phyloP scores from a whole-genome alignment of 2,797 vertebrate species.

The Agapornis canus region DNA sequence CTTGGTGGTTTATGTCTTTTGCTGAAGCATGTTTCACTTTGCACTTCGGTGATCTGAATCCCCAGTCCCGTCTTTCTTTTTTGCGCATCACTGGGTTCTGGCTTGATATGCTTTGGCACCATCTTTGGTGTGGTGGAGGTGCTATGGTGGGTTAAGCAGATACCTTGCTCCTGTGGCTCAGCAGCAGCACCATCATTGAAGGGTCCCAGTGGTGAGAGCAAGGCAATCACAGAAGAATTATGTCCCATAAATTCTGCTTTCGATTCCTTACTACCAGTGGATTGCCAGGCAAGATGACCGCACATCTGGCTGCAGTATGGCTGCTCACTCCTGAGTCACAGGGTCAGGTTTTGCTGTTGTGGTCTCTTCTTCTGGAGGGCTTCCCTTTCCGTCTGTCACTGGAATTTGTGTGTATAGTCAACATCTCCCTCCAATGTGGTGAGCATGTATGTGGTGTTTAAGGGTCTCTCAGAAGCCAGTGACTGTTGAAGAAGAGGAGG shows the following conservation, averaged over 20 bases:
- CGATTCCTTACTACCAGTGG: background rate
- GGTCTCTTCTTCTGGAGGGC: background rate
- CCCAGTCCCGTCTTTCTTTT: background rate
- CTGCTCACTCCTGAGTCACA: background rate
- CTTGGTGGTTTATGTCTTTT: background rate
- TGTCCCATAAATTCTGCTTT: background rate
- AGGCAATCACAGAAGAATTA: background rate
- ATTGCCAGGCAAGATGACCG: background rate
- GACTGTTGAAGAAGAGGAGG: background rate
- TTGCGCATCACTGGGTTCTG: background rate
- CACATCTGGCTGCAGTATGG: background rate
- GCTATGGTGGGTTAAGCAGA: background rate
- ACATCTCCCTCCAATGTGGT: background rate
- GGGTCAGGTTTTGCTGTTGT: background rate
- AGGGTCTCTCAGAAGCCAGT: background rate
- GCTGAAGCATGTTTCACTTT: background rate
- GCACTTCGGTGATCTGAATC: background rate
- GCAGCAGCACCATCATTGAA: background rate
- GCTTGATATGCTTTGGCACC: background rate
- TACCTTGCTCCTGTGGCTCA: background rate
- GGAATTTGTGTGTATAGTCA: background rate
- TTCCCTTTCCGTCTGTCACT: background rate
- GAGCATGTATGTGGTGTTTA: background rate
- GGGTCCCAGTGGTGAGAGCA: background rate
- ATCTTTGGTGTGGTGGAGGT: background rate